These are phyloP conservation scores for Platalea minor DNA, from an alignment of 2,797 vertebrate species.

Conservation along the genomic window DNA sequence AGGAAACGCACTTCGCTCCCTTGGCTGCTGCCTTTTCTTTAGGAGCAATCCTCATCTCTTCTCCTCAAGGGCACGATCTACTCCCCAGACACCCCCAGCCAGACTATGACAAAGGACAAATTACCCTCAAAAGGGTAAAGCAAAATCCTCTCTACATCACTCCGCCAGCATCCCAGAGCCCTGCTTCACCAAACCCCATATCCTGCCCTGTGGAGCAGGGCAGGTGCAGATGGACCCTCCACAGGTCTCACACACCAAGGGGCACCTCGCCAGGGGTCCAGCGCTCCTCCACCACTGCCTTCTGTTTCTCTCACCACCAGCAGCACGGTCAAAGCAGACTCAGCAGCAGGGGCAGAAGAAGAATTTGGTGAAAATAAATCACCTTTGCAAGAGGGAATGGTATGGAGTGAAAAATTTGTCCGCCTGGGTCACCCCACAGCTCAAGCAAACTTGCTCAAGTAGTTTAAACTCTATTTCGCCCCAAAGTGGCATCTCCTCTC, in stretches of 20 bases:
- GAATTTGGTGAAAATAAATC: background rate
- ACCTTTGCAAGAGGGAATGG: background rate
- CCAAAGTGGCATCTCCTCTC: background rate
- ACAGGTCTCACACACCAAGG: accelerated
- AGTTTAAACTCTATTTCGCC: background rate
- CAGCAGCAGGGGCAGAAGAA: background rate
- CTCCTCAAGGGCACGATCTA: background rate
- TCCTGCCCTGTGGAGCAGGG: background rate
- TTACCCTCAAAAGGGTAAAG: background rate
- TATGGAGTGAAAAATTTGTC: accelerated
- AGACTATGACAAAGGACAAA: background rate
- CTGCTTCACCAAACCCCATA: accelerated
- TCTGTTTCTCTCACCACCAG: background rate
- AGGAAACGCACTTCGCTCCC: background rate
- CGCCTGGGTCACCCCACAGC: accelerated
- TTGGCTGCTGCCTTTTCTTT: background rate
- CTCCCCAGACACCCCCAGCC: background rate
- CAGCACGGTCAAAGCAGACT: accelerated
- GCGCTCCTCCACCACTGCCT: background rate
- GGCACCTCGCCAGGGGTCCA: background rate
- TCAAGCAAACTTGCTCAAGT: background rate
- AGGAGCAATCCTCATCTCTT: background rate
- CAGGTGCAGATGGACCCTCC: background rate
- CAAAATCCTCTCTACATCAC: background rate
- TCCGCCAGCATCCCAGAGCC: background rate